phyloP scores from a whole-genome alignment of 2,797 vertebrate genomes.

The Gymnocypris eckloni region DNA sequence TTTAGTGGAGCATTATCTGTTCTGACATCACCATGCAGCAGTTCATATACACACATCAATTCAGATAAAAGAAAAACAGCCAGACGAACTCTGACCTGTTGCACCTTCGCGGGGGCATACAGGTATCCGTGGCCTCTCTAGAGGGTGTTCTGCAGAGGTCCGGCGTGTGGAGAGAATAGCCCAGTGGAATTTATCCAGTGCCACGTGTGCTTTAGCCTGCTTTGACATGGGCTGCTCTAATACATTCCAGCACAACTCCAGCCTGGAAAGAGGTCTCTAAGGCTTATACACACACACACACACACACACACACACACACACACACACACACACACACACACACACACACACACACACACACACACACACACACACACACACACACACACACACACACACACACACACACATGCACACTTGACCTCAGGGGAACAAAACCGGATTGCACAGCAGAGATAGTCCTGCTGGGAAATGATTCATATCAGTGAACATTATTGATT shows the following conservation, averaged over 20 bases:
- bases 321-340: slow-evolving; percentile 67
- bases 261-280: slow-evolving; percentile 74
- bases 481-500: slow-evolving; percentile 84
- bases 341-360: slow-evolving; percentile 67
- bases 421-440: slow-evolving; percentile 76
- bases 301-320: slow-evolving; percentile 69
- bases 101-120: background rate
- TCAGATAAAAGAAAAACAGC: slow-evolving; percentile 33
- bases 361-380: slow-evolving; percentile 74
- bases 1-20: slow-evolving; percentile 10
- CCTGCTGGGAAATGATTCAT: slow-evolving; percentile 81
- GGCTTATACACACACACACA: slow-evolving; percentile 72
- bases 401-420: slow-evolving; percentile 74
- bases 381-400: slow-evolving; percentile 64
- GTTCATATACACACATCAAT: slow-evolving; percentile 23
- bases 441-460: slow-evolving; percentile 65
- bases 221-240: slow-evolving; percentile 77
- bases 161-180: slow-evolving; percentile 38
- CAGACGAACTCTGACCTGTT: slow-evolving; percentile 43
- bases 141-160: slow-evolving; percentile 30
- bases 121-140: slow-evolving; percentile 40
- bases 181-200: slow-evolving; percentile 61
- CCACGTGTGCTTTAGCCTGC: slow-evolving; percentile 70
- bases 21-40: slow-evolving; percentile 25
- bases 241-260: slow-evolving; percentile 75